These are phyloP conservation scores for Diabrotica balteata DNA, from an alignment of 2,888 invertebrate species.

Conservation along the genomic window DNA sequence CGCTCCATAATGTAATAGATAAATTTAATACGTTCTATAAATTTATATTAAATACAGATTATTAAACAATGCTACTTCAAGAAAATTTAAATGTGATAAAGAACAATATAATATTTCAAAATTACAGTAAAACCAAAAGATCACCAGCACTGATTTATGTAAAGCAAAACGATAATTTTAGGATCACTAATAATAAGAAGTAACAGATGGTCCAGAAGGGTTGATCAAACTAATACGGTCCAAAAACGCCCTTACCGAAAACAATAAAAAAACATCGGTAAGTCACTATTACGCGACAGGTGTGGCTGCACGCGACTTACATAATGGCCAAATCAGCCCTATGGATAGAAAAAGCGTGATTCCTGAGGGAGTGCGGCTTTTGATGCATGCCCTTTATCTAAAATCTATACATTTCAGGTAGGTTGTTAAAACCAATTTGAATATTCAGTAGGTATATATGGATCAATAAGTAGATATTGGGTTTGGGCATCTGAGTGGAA, in stretches of 20 bases:
- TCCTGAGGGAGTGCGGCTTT: constrained; percentile 26
- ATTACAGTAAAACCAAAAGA: too few species aligned
- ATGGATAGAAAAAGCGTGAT: constrained; percentile 32
- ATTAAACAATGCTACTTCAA: too few species aligned
- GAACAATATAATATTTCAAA: too few species aligned
- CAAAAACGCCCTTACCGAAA: constrained; percentile 32
- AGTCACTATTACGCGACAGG: constrained; percentile 38
- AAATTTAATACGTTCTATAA: too few species aligned
- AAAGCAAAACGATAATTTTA: too few species aligned
- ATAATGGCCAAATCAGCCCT: constrained; percentile 33
- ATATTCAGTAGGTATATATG: constrained; percentile 12
- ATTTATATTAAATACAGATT: too few species aligned
- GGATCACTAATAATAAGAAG: not conserved
- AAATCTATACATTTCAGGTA: constrained; percentile 15
- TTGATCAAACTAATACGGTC: constrained; percentile 22
- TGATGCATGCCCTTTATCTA: constrained; percentile 19
- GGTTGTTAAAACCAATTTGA: constrained; percentile 7
- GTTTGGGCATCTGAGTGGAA: too few species aligned
- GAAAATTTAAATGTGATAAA: too few species aligned
- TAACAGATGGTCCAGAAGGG: constrained; percentile 38
- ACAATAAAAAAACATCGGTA: constrained; percentile 37
- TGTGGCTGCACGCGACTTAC: constrained; percentile 38
- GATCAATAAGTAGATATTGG: constrained; percentile 1
- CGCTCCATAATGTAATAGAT: too few species aligned
- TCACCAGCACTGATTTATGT: too few species aligned